phyloP scores from a whole-genome alignment of 2,888 invertebrate species.

The Cantharis rustica region DNA sequence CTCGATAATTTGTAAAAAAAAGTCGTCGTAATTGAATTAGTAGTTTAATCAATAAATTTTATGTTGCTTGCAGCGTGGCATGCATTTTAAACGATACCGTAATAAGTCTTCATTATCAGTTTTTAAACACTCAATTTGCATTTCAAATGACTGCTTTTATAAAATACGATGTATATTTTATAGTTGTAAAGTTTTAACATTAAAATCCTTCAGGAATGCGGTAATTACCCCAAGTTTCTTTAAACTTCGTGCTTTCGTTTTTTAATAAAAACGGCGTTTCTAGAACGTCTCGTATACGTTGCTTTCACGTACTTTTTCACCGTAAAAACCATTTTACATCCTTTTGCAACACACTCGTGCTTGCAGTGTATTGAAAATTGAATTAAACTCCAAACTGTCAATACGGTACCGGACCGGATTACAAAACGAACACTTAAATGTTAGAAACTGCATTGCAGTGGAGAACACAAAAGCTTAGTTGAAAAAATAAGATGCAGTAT shows the following conservation, averaged over 20 bases:
- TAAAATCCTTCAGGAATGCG: neutral
- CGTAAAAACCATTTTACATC: neutral
- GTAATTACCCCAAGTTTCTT: neutral
- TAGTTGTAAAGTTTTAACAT: neutral
- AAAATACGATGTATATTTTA: neutral
- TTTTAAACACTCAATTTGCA: neutral
- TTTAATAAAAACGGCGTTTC: neutral
- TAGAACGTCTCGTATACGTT: neutral
- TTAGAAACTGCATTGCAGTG: neutral
- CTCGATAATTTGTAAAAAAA: neutral
- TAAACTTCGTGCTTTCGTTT: neutral
- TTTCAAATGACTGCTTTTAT: neutral
- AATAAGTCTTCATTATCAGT: neutral
- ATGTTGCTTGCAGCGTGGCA: neutral
- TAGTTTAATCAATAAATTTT: neutral
- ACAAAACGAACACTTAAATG: neutral
- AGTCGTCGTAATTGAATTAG: neutral
- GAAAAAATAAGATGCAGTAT: neutral
- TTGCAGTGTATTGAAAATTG: neutral
- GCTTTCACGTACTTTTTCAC: neutral
- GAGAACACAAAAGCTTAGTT: neutral
- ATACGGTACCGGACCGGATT: neutral
- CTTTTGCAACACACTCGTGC: neutral
- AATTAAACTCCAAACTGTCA: neutral
- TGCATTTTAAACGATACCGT: neutral